Percentiles rank a stretch among this genome's conserved stretches.
Conservation (phyloP, 2,797 vertebrate genomes). For the Acanthopagrus latus region DNA sequence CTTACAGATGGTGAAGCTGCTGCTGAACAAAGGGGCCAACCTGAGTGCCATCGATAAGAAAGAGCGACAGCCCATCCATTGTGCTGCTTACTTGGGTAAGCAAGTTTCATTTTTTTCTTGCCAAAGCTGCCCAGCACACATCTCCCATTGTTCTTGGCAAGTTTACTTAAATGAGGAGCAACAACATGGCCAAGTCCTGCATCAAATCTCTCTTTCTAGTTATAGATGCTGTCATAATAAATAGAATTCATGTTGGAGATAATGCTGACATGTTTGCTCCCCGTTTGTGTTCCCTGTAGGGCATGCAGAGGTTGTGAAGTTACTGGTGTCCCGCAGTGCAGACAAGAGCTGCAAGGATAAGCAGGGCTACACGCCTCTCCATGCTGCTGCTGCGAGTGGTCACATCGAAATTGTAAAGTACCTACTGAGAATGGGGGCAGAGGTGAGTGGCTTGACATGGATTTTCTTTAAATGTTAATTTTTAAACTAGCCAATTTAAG, state of each 20-base stretch:
- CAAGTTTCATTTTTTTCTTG: background rate
- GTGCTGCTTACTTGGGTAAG: slow-evolving; percentile 95
- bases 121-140: background rate
- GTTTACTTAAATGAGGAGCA: background rate
- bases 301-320: slow-evolving; percentile 94
- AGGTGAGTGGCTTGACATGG: slow-evolving; percentile 82
- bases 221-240: background rate
- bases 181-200: background rate
- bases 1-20: slow-evolving; percentile 92
- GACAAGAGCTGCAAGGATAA: slow-evolving; percentile 94
- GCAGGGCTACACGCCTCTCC: slow-evolving; percentile 95
- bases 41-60: slow-evolving; percentile 95
- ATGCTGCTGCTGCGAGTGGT: slow-evolving; percentile 94
- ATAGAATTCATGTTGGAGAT: background rate
- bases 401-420: slow-evolving; percentile 95
- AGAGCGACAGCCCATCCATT: slow-evolving; percentile 95
- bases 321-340: slow-evolving; percentile 93
- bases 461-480: background rate
- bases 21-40: slow-evolving; percentile 96
- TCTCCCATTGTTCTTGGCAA: slow-evolving; percentile 5
- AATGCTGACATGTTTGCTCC: background rate
- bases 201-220: slow-evolving; percentile 1
- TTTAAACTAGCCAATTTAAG: background rate
- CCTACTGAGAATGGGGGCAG: slow-evolving; percentile 92
- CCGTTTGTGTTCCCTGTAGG: slow-evolving; percentile 78